A percentile compares a stretch with the other conserved stretches of the same genome.
Evolutionary conservation across 2,113 vertebrate genomes (phyloP).

Genomic region (Brachypodius melanocephalos): DNA sequence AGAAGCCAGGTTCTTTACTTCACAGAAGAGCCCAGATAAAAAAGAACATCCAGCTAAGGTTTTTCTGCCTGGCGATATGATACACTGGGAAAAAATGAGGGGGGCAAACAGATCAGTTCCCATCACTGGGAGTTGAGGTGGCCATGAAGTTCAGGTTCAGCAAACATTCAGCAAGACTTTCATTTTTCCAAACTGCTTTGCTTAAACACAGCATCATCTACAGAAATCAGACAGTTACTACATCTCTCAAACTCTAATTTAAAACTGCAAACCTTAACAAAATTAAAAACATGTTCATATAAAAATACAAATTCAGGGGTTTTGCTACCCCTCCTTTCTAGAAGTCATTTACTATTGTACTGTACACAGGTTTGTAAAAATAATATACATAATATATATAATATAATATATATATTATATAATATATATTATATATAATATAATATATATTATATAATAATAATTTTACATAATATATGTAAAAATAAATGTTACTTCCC

Average conservation of each 20-base stretch:
- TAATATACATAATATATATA: no score
- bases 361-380: background rate
- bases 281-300: background rate
- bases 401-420: no score
- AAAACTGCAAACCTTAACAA: background rate
- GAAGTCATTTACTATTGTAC: background rate
- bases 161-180: background rate
- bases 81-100: background rate
- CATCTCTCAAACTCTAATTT: background rate
- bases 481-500: background rate
- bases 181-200: background rate
- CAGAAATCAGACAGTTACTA: background rate
- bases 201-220: background rate
- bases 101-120: background rate
- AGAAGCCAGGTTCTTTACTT: background rate
- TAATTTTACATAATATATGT: no score
- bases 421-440: no score
- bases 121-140: background rate
- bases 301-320: background rate
- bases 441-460: no score
- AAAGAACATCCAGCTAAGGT: background rate
- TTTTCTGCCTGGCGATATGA: background rate
- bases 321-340: background rate
- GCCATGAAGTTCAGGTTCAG: background rate
- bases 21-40: background rate